Evolutionary conservation across 2,797 vertebrate species (phyloP).

Genomic region (Chaetophractus vellerosus): DNA sequence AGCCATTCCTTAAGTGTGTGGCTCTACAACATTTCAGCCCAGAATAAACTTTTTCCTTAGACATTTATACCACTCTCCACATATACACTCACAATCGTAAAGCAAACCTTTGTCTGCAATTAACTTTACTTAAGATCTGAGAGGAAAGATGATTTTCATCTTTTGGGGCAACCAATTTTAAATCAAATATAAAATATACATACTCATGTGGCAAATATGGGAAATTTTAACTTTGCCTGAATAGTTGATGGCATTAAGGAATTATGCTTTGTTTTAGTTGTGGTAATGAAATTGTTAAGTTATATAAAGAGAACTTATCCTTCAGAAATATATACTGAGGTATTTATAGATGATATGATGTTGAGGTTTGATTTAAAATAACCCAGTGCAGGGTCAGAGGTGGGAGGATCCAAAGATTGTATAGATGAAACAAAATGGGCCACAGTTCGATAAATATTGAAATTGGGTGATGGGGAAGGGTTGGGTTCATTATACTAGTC

Average conservation of each 20-base stretch:
- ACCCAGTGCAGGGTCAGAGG: background rate
- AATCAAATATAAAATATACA: background rate
- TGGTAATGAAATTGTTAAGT: background rate
- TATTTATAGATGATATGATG: background rate
- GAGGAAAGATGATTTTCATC: background rate
- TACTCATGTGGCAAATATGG: background rate
- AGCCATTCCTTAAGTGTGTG: background rate
- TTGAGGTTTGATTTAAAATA: conserved; percentile 27
- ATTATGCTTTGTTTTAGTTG: background rate
- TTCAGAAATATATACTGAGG: background rate
- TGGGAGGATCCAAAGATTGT: rapidly evolving
- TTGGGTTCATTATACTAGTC: background rate
- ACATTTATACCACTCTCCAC: background rate
- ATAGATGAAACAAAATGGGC: background rate
- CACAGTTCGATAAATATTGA: background rate
- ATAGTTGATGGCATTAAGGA: background rate
- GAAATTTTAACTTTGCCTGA: background rate
- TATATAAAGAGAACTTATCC: background rate
- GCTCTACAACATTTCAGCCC: background rate
- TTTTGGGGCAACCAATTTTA: background rate
- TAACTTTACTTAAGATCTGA: background rate
- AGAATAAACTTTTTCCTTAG: background rate
- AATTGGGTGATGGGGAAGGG: background rate
- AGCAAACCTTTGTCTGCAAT: background rate
- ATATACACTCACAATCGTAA: background rate